A percentile compares a stretch with the other conserved stretches of the same genome.
phyloP scores from a whole-genome alignment of 2,888 invertebrate genomes.

The Acrobasis suavella region DNA sequence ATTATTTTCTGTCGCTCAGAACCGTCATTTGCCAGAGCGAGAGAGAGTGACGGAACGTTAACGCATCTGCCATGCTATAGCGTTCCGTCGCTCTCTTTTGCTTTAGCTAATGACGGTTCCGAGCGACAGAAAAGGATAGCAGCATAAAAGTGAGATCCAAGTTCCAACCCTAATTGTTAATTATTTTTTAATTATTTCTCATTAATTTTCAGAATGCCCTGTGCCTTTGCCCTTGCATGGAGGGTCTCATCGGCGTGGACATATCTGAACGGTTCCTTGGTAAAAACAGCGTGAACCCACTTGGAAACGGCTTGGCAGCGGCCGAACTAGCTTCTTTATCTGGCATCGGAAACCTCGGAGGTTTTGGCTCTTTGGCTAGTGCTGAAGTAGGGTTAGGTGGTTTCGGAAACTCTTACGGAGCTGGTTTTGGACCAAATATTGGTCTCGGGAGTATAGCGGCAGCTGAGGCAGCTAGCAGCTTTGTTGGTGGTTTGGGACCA shows the following conservation, averaged over 20 bases:
- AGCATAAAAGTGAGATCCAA: too few species aligned
- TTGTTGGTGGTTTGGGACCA: conserved; percentile 8
- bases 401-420: conserved; percentile 1
- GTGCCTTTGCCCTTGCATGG: conserved; percentile 21
- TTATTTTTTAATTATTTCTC: neutral
- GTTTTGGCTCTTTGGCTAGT: neutral
- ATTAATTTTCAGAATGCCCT: conserved; percentile 18
- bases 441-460: conserved; percentile 3
- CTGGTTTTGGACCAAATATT: conserved; percentile 16
- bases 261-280: conserved; percentile 21
- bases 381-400: conserved; percentile 7
- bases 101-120: too few species aligned
- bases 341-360: neutral
- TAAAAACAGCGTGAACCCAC: conserved; percentile 1
- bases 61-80: too few species aligned
- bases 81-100: too few species aligned
- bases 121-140: too few species aligned
- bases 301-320: conserved; percentile 1
- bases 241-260: conserved; percentile 23
- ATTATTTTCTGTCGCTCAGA: too few species aligned
- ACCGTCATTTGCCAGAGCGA: too few species aligned
- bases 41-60: too few species aligned
- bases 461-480: conserved; percentile 8
- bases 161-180: too few species aligned
- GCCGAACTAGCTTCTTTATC: conserved; percentile 11